phyloP scores from a whole-genome alignment of 2,113 vertebrate species.

The Empidonax traillii region DNA sequence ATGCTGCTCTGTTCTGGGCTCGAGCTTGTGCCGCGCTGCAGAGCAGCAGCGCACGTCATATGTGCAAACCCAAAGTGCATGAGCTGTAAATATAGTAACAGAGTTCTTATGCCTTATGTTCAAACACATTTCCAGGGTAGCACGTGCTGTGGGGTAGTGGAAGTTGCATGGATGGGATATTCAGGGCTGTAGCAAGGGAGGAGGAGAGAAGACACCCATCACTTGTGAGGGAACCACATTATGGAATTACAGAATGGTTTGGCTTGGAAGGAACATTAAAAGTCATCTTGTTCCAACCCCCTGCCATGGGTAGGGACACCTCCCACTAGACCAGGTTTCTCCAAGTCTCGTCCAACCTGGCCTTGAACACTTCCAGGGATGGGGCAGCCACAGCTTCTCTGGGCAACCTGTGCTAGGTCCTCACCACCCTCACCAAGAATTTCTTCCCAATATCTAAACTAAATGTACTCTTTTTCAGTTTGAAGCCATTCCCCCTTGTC shows the following conservation, averaged over 20 bases:
- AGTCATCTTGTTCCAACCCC: neutral
- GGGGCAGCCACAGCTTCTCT: neutral
- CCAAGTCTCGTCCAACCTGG: fast-evolving
- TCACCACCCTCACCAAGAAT: neutral
- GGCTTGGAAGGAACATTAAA: neutral
- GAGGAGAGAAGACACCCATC: neutral
- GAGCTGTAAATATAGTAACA: neutral
- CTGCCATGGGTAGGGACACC: too few species aligned
- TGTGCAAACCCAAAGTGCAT: neutral
- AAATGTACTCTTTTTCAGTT: fast-evolving
- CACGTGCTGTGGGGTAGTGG: neutral
- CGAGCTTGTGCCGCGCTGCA: neutral
- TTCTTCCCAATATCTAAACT: neutral
- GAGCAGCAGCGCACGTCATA: neutral
- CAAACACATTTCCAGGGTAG: neutral
- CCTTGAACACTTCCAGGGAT: neutral
- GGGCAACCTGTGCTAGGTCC: neutral
- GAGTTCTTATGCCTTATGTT: neutral
- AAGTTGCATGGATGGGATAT: neutral
- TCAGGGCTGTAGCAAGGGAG: neutral
- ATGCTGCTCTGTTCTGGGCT: neutral
- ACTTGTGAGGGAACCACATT: neutral
- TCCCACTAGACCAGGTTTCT: neutral
- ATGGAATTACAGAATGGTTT: neutral
- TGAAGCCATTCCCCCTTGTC: neutral